Evolutionary conservation across 2,113 vertebrate species (phyloP), one percentile per base, ranked within the genome.

Genomic region (western clawed frog (Xenopus tropicalis)): DNA sequence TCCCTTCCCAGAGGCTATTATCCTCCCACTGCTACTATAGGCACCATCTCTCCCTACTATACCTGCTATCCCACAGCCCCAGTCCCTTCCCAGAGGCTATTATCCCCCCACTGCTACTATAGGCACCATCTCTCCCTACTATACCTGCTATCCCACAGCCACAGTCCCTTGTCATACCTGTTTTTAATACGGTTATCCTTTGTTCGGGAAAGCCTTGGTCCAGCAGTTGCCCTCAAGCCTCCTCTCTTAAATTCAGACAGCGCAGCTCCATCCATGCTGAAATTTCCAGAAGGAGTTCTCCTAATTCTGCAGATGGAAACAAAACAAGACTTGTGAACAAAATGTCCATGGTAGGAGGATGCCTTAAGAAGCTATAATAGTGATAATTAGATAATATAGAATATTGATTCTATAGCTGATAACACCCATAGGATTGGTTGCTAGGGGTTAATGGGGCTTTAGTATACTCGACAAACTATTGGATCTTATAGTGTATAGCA

Each of bases 181-280:
- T 89, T 92, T 61, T 90, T 90, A 71, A 85, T 88, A 46, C 89
- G 88, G 25, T 91, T 80, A 52, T 98, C 96, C 70, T 92, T 94
- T 19, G 93, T 91, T 54, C 94, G 88, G 72, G 94, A 93, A 9
- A 99, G 85, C 61, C 97, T 89, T 48, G 97, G 95, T 21, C 96
- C 96, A 8, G 97, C 95, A 19, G 97, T 99, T 0, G 97, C 93
- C n/a, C 97, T 89, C n/a, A 99, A 90, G 0, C 97, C 97, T 0
- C 96, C 97, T 88, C 96, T 92, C 71, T 86, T 91, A 71, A 99
- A 99, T 80, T 92, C 93, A 1, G 88, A 87, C 23, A 89, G 79
- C 13, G 95, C 95, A 69, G 91, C 88, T 21, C 93, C 92, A 46
- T 92, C 91, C 22, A 89, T 88, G 43, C 93, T 91, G 76, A 96